Evolutionary conservation across 2,797 vertebrate genomes (phyloP), one percentile per base, ranked within the genome.

Genomic region (Periparus ater): DNA sequence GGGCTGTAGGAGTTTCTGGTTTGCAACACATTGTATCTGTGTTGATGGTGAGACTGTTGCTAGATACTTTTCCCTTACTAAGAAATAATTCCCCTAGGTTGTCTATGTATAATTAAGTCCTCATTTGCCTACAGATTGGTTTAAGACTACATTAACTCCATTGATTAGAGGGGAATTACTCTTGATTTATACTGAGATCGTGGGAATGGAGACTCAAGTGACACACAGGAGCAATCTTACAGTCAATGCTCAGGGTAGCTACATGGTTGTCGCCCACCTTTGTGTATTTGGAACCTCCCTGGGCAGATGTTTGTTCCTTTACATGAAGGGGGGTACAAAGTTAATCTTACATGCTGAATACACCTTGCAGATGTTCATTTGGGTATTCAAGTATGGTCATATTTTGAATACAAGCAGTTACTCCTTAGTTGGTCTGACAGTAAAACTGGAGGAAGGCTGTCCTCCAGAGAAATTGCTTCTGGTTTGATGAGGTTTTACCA

Each of bases 141-240:
- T 83, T 75, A 54, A 77, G 79, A 79, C 78, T 79, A 87, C 61
- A 85, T 85, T 57, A 82, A 48, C 75, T 80, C 45, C 54, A 38
- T n/a, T 85, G 74, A 85, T 79, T 77, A 79, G 50, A 81, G 47
- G 30, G 32, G 44, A 94, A 87, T 94, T 67, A 72, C 55, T 93
- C 62, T 68, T 71, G 78, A 50, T 93, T 85, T 86, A 86, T 2
- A 2, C n/a, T 9, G 73, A 71, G 60, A 51, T 60, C 1, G 1
- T 44, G 42, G 48, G 67, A 91, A 44, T 17, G 55, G 51, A 90
- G 77, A 66, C 83, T 63, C n/a, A 29, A 86, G 74, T 62, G 60
- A 57, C n/a, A 18, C 26, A 12, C 11, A n/a, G 34, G 40, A 86
- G 17, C 38, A 65, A 32, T 54, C 42, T 18, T 20, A 10, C 38